These are phyloP conservation scores for Formica selysi DNA, from an alignment of 1,140 invertebrate species.

Conservation along the genomic window DNA sequence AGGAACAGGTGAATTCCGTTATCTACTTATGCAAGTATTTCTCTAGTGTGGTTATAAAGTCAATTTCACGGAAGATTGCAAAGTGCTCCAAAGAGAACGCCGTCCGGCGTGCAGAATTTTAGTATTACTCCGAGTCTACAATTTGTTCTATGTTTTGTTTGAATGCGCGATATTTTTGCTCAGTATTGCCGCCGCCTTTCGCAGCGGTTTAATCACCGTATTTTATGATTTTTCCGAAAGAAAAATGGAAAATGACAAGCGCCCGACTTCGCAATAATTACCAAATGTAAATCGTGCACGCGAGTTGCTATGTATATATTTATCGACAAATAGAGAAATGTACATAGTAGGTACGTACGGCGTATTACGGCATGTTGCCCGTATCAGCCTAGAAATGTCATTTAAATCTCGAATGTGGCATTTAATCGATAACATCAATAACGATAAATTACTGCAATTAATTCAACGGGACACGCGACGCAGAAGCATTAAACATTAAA, in stretches of 20 bases:
- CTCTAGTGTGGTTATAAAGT: not conserved
- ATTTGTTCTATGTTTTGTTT: constrained; percentile 28
- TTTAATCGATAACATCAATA: constrained; percentile 26
- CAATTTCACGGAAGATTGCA: constrained; percentile 29
- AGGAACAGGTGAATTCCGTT: constrained; percentile 11
- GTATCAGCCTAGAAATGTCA: constrained; percentile 40
- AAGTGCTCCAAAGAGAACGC: not conserved
- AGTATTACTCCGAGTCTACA: not conserved
- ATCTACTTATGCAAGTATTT: constrained; percentile 19
- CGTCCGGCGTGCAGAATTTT: not conserved
- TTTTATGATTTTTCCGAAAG: constrained; percentile 12
- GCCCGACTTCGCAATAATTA: constrained; percentile 8
- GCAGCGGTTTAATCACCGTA: not conserved
- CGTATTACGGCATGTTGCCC: not conserved
- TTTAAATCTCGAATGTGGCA: not conserved
- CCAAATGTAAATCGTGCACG: not conserved
- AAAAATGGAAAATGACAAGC: not conserved
- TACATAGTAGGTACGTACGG: not conserved
- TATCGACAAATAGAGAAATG: not conserved
- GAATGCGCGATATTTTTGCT: not conserved
- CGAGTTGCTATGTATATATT: not conserved
- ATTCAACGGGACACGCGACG: constrained; percentile 33
- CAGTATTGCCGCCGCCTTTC: not conserved
- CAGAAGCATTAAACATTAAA: not conserved
- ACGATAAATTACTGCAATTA: constrained; percentile 64